Base-by-base conservation (phyloP, 1,140 invertebrate species). In the Dryas iulia region DNA sequence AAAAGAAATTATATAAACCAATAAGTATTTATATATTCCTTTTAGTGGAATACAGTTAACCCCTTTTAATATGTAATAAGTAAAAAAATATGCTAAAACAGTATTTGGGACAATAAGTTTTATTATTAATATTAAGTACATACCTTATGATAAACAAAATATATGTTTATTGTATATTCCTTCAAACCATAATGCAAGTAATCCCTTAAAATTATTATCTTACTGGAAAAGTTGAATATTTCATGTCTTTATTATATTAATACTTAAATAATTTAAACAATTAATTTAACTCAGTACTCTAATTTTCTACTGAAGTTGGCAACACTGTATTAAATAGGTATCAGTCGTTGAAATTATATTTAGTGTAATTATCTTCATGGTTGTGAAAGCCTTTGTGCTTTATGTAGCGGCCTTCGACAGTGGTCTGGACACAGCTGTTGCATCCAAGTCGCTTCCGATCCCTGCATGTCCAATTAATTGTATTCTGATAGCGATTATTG, bases 391-490 rank as follows among this genome's bases (percentile, higher is more conserved):
- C 89, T 21, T 89, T 91, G 26, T 90, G 87, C 63, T 89, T 91
- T 52, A 90, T 77, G 66, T 89, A 90, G 8, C 88, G 66, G 0
- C 89, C 89, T 59, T 91, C 89, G 4, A 86, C 75, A 0, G 87
- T 89, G 0, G 89, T 91, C 53, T 91, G 89, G 1, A 91, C 77
- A 24, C 89, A 90, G 71, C 88, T 89, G 69, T 80, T 86, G 77
- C 89, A 91, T 1, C 88, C 88, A 1, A 89, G 70, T 3, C 87
- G 72, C 59, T 91, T 90, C 1, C 88, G 66, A 33, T 91, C 89
- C 39, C 86, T 81, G 72, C 89, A 91, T 0, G 89, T 90, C 89
- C 89, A 91, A 26, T 91, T 91, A n/a, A 91, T 91, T 0, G 89
- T 91, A 61, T 90, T 91, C 71, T 90, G 88, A 56, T 91, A 90